Evolutionary conservation across 2,797 vertebrate genomes (phyloP).

Genomic region (Carapus acus): DNA sequence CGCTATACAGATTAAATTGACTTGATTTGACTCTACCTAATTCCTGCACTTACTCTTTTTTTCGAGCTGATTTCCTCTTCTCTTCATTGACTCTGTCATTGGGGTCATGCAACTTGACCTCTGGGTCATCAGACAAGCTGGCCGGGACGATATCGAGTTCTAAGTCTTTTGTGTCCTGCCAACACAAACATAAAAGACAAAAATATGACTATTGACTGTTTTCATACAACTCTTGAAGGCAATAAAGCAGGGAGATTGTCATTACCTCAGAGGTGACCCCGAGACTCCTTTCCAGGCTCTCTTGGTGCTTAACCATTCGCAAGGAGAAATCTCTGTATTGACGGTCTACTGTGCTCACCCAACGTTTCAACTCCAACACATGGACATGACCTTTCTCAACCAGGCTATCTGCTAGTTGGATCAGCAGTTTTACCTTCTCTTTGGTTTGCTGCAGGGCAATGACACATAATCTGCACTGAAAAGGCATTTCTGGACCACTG

Average conservation of each 20-base stretch:
- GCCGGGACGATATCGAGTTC: conserved; percentile 95
- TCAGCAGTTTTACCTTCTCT: conserved; percentile 96
- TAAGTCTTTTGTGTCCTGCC: conserved; percentile 90
- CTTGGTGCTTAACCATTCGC: conserved; percentile 89
- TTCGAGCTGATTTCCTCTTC: conserved; percentile 94
- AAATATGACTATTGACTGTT: no score
- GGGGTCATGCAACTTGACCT: conserved; percentile 91
- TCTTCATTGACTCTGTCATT: conserved; percentile 95
- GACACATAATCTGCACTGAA: background rate
- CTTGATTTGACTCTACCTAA: no score
- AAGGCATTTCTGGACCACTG: no score
- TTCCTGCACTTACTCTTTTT: conserved; percentile 86
- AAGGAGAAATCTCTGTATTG: conserved; percentile 92
- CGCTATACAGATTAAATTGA: no score
- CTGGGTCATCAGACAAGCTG: conserved; percentile 84
- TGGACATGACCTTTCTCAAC: conserved; percentile 96
- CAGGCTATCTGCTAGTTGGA: conserved; percentile 93
- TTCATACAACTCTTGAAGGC: no score
- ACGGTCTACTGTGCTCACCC: conserved; percentile 93
- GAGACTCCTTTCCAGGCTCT: conserved; percentile 83
- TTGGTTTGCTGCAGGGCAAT: conserved; percentile 85
- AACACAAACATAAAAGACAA: background rate
- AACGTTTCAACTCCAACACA: conserved; percentile 90
- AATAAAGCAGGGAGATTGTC: background rate
- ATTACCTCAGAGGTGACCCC: conserved; percentile 89